Percentiles rank a stretch among this genome's conserved stretches.
Evolutionary conservation across 2,888 invertebrate species (phyloP).

Genomic region (Silvanus unidentatus): DNA sequence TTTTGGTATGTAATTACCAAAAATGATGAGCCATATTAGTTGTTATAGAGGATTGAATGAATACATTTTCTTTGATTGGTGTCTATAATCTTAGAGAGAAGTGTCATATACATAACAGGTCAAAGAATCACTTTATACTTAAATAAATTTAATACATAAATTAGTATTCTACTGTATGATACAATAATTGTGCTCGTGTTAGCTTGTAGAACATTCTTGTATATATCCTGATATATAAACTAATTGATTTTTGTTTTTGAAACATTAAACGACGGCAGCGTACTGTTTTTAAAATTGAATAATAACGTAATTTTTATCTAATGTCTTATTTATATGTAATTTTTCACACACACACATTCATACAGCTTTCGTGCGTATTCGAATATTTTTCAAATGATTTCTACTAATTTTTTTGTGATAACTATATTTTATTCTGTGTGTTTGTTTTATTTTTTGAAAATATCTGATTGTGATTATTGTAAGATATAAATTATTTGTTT

Average conservation of each 20-base stretch:
- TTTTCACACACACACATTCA: background rate
- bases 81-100: constrained; percentile 18
- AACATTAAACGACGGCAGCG: constrained; percentile 7
- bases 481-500: constrained; percentile 19
- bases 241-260: background rate
- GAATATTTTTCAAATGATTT: constrained; percentile 3
- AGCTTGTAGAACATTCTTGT: constrained; percentile 16
- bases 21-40: background rate
- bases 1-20: background rate
- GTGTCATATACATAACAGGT: constrained; percentile 1
- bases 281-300: constrained; percentile 14
- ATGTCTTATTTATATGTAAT: background rate
- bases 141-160: constrained; percentile 16
- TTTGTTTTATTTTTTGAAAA: constrained; percentile 9
- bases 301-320: too few species aligned
- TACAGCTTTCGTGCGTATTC: constrained; percentile 4
- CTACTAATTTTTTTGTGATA: constrained; percentile 9
- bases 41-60: too few species aligned
- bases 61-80: constrained; percentile 12
- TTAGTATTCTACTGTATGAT: constrained; percentile 18
- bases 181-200: constrained; percentile 26
- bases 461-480: constrained; percentile 22
- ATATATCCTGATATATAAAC: constrained; percentile 9
- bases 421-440: constrained; percentile 9
- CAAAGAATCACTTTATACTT: constrained; percentile 16